These are phyloP conservation scores for Polydrusus pterygomalis DNA, from an alignment of 2,888 invertebrate species.

Conservation along the genomic window DNA sequence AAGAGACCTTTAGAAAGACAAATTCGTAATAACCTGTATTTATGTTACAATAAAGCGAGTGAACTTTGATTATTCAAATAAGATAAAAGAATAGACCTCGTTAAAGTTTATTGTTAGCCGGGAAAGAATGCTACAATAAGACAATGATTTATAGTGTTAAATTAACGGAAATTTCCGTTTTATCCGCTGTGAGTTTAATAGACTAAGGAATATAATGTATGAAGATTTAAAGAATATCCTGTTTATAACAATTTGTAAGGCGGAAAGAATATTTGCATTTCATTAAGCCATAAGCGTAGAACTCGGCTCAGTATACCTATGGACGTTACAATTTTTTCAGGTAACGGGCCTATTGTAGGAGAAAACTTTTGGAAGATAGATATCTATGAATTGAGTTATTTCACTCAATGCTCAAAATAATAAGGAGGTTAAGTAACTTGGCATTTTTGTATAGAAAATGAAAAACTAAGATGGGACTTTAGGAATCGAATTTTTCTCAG, in stretches of 20 bases:
- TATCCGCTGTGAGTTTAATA: not conserved
- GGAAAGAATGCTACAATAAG: constrained; percentile 59
- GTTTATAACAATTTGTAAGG: constrained; percentile 27
- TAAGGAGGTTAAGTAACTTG: too few relatives aligned
- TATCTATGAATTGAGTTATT: too few relatives aligned
- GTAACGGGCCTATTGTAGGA: too few relatives aligned
- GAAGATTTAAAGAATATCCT: constrained; percentile 26
- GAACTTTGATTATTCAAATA: constrained; percentile 57
- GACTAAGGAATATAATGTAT: constrained; percentile 22
- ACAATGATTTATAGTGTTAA: constrained; percentile 61
- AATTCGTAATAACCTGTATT: constrained; percentile 24
- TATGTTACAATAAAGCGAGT: constrained; percentile 30
- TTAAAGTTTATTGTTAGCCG: constrained; percentile 61
- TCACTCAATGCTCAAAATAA: too few relatives aligned
- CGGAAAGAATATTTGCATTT: constrained; percentile 14
- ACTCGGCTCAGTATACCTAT: too few relatives aligned
- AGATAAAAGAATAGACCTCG: constrained; percentile 61
- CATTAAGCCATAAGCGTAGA: not conserved
- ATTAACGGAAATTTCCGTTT: constrained; percentile 65
- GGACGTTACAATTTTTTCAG: too few relatives aligned
- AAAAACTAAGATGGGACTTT: too few relatives aligned
- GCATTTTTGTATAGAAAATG: too few relatives aligned
- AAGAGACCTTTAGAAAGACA: not conserved
- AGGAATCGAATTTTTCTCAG: too few relatives aligned
- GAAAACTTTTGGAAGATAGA: too few relatives aligned